Evolutionary conservation across 2,797 vertebrate genomes (phyloP), one percentile per base, ranked within the genome.

Genomic region (Platyrinchus mystaceus): DNA sequence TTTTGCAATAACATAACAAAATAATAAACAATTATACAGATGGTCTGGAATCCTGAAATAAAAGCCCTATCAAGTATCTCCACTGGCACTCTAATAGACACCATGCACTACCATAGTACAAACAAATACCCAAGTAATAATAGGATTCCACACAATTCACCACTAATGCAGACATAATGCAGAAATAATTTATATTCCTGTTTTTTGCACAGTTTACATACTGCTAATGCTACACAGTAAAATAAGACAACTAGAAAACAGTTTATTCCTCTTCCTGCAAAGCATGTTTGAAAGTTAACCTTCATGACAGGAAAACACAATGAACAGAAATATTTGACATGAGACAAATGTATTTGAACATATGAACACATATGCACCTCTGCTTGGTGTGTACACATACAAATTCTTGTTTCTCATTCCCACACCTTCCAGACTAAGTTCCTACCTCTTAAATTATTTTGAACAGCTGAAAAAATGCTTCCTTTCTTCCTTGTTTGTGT

Each of bases 371-470:
- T 36, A 47, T 2, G 6, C 18, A 46, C 12, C 14, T 63, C 28
- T 24, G 16, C 41, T 21, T 49, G 49, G 63, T 55, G 26, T 28
- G 49, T 34, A 76, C 49, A 44, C 59, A 47, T 13, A 30, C 19
- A 73, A 78, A 83, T 41, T 46, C 67, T 87, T 73, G 20, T n/a
- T 78, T 81, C 14, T 71, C 46, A 50, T 86, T 95, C 39, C 14
- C 53, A 85, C 10, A 12, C 18, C 43, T 88, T 84, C 81, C 77
- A n/a, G 32, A 92, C 73, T 85, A 77, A 30, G 73, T 84, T 94
- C 92, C 34, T 55, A 60, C 39, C 32, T 62, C 34, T 77, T 91
- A 78, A 95, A 95, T 90, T 55, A 82, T 37, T 68, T 80, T 27
- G 43, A 90, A 82, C 5, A 77, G 41, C 10, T 85, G 26, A 37